phyloP scores from a whole-genome alignment of 2,797 vertebrate species.

The Gymnocypris eckloni region DNA sequence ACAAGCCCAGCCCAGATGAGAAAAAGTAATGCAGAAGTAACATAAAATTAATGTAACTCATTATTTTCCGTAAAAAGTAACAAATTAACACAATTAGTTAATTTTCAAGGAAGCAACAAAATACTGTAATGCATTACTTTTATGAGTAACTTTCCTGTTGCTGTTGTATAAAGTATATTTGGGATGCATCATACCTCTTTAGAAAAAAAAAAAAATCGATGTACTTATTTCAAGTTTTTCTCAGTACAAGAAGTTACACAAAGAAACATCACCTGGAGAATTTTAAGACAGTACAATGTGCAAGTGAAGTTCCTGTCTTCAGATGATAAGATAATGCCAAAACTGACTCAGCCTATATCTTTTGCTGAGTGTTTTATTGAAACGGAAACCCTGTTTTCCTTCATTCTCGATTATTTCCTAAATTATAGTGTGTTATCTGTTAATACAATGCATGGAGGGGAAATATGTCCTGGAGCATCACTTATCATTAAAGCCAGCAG shows the following conservation, averaged over 20 bases:
- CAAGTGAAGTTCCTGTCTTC: neutral
- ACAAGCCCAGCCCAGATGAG: neutral
- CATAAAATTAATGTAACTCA: neutral
- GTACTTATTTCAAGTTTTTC: neutral
- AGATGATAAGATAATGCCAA: slow-evolving; percentile 21
- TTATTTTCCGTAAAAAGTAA: neutral
- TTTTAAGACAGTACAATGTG: slow-evolving; percentile 5
- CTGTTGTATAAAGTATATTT: neutral
- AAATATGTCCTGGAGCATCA: neutral
- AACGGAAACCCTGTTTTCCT: slow-evolving; percentile 59
- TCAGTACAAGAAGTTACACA: slow-evolving; percentile 1
- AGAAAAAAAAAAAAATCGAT: neutral
- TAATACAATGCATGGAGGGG: slow-evolving; percentile 5
- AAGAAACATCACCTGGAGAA: slow-evolving; percentile 14
- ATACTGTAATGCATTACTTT: neutral
- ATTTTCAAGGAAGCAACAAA: neutral
- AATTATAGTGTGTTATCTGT: slow-evolving; percentile 47
- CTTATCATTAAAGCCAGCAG: slow-evolving; percentile 41
- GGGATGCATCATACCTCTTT: neutral
- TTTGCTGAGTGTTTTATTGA: slow-evolving; percentile 50
- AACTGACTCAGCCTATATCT: slow-evolving; percentile 7
- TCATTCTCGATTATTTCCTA: slow-evolving; percentile 58
- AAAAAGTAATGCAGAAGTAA: neutral
- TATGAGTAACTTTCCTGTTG: neutral
- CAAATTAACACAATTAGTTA: neutral